A percentile compares a stretch with the other conserved stretches of the same genome.
Evolutionary conservation across 2,888 invertebrate species (phyloP).

Genomic region (Cataglyphis albicans): DNA sequence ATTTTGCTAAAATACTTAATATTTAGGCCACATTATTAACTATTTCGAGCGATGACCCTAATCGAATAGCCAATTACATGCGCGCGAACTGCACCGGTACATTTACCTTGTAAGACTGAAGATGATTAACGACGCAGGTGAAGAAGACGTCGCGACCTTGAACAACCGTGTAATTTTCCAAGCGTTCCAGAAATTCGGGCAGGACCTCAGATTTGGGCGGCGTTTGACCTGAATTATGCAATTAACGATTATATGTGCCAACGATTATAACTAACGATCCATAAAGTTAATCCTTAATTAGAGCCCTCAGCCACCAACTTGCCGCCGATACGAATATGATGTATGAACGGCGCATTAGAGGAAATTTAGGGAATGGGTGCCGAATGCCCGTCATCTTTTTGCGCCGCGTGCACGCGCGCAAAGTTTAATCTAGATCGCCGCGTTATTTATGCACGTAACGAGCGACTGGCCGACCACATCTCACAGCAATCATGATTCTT

Average conservation of each 20-base stretch:
- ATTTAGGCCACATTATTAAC: conserved; percentile 60
- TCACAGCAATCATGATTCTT: conserved; percentile 27
- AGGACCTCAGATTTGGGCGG: conserved; percentile 88
- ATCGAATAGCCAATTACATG: conserved; percentile 72
- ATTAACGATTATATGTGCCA: conserved; percentile 68
- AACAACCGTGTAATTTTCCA: conserved; percentile 95
- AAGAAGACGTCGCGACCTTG: conserved; percentile 95
- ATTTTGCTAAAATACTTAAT: conserved; percentile 56
- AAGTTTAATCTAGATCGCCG: conserved; percentile 40
- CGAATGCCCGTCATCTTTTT: conserved; percentile 44
- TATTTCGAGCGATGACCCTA: conserved; percentile 67
- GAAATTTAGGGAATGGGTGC: conserved; percentile 19
- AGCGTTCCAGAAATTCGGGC: conserved; percentile 94
- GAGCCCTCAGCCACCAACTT: conserved; percentile 30
- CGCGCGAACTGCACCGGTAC: conserved; percentile 47
- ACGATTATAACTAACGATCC: conserved; percentile 62
- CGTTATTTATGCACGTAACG: conserved; percentile 29
- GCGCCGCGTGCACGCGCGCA: background rate
- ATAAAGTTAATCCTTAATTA: conserved; percentile 64
- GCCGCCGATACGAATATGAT: conserved; percentile 47
- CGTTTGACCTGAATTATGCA: conserved; percentile 89
- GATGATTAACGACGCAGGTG: conserved; percentile 96
- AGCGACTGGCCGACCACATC: background rate
- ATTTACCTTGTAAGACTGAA: conserved; percentile 93
- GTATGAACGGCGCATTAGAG: conserved; percentile 20